A percentile compares a stretch with the other conserved stretches of the same genome.
Evolutionary conservation across 2,888 invertebrate species (phyloP).

Genomic region (Sericinus montela): DNA sequence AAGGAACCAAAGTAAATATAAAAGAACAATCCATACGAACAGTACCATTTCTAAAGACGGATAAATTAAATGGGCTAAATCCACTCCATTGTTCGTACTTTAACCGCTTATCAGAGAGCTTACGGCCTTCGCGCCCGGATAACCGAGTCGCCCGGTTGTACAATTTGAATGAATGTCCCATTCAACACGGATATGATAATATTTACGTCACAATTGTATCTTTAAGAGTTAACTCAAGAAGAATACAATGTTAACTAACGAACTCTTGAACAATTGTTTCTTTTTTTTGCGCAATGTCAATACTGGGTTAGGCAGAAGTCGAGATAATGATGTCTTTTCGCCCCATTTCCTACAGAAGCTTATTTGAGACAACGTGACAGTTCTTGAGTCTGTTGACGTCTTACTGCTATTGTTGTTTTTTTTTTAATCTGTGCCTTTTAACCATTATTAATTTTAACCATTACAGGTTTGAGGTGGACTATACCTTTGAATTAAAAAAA

Average conservation of each 20-base stretch:
- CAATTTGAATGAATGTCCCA: constrained; percentile 12
- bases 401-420: too few relatives aligned
- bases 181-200: constrained; percentile 8
- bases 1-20: neutral
- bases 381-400: too few relatives aligned
- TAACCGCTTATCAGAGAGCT: constrained; percentile 13
- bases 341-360: too few relatives aligned
- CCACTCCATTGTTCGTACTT: constrained; percentile 12
- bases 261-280: too few relatives aligned
- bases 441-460: too few relatives aligned
- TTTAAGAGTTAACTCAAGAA: neutral
- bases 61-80: constrained; percentile 5
- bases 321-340: too few relatives aligned
- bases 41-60: neutral
- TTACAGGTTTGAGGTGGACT: too few relatives aligned
- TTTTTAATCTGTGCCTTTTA: too few relatives aligned
- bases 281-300: too few relatives aligned
- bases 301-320: too few relatives aligned
- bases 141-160: constrained; percentile 13
- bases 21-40: constrained; percentile 3
- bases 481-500: too few relatives aligned
- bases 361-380: too few relatives aligned
- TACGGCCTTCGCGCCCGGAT: constrained; percentile 2
- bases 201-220: neutral
- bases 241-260: neutral